These are phyloP conservation scores for Panthera tigris DNA, from an alignment of 2,113 vertebrate genomes.

Conservation along the genomic window DNA sequence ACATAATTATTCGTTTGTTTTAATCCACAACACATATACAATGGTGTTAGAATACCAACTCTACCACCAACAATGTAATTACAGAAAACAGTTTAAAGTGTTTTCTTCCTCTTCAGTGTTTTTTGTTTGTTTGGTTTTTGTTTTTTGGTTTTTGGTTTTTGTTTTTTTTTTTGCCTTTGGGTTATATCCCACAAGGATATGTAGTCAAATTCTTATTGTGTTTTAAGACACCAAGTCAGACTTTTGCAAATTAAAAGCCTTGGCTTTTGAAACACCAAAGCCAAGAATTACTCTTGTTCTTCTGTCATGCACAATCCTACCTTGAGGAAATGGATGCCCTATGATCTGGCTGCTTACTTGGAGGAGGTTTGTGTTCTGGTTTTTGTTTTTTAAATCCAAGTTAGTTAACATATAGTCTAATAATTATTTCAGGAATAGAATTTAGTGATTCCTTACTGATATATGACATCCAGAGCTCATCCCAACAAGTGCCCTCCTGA, in stretches of 20 bases:
- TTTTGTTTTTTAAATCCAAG: no score
- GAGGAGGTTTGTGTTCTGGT: neutral
- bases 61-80: neutral
- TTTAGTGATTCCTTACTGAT: no score
- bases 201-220: neutral
- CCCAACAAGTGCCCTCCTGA: no score
- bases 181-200: neutral
- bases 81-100: neutral
- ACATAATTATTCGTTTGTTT: neutral
- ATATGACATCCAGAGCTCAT: no score
- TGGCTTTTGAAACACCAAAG: neutral
- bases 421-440: no score
- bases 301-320: neutral
- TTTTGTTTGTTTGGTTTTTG: neutral
- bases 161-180: neutral
- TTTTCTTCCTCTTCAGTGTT: neutral
- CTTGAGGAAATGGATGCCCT: neutral
- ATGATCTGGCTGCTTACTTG: neutral
- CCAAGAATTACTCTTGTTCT: neutral
- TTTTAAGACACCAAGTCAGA: neutral
- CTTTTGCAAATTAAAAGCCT: neutral
- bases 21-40: neutral
- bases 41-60: neutral
- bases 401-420: no score
- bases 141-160: neutral